Conservation (phyloP, 2,888 invertebrate species). For the Tillus elongatus region DNA sequence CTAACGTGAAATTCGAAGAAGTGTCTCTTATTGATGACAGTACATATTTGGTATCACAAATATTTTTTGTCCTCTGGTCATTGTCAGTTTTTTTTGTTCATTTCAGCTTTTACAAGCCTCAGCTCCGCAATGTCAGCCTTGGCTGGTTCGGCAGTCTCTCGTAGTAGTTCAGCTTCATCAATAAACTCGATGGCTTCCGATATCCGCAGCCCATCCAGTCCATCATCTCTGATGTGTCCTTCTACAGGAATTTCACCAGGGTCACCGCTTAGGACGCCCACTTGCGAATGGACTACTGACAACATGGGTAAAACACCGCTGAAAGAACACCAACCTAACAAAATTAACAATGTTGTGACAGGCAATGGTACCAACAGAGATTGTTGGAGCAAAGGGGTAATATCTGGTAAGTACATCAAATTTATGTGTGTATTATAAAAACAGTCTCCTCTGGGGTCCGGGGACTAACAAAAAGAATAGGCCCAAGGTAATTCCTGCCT, state of each 20-base stretch:
- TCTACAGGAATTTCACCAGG: conserved; percentile 36
- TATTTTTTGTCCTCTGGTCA: neutral
- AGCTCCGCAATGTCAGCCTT: no score
- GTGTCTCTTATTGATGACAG: no score
- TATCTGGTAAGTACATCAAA: conserved; percentile 16
- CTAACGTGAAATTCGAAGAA: no score
- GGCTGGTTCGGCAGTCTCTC: conserved; percentile 45
- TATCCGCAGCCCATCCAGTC: conserved; percentile 34
- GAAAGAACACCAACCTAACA: conserved; percentile 42
- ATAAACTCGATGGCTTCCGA: conserved; percentile 49
- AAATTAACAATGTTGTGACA: conserved; percentile 17
- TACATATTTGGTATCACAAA: no score
- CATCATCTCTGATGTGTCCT: conserved; percentile 33
- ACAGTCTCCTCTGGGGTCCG: no score
- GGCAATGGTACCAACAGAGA: conserved; percentile 28
- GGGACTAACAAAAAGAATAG: no score
- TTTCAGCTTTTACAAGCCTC: no score
- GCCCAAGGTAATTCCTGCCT: no score
- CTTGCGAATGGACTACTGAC: conserved; percentile 45
- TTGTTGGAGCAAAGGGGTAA: conserved; percentile 37
- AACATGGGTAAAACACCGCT: conserved; percentile 42
- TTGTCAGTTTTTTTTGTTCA: conserved; percentile 2
- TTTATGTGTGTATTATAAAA: conserved; percentile 10
- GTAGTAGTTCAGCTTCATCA: conserved; percentile 57
- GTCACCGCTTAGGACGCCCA: conserved; percentile 42